Base-by-base conservation (phyloP, 2,888 invertebrate species). In the Phaedon cochleariae region DNA sequence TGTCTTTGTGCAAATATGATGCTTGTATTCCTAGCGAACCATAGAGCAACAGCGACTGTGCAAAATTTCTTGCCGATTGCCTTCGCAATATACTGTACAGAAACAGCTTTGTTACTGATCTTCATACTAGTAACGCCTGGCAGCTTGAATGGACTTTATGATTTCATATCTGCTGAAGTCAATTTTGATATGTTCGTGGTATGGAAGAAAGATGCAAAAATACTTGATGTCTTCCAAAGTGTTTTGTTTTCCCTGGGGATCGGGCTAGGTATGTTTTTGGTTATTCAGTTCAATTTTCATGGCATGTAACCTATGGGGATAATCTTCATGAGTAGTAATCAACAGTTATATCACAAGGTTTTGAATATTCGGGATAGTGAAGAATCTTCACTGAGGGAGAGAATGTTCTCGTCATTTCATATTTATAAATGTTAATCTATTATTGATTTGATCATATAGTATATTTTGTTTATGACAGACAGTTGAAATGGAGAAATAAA, bases 171-270 rank as follows among this genome's bases (percentile, higher is more conserved):
- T 3, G 7, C 34, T 41, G 26, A 49, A 9, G 17, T 65, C 10
- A 51, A 62, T 29, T 2, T 65, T 3, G 26, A 62, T n/a, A 49
- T 18, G 10, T 20, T 65, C 29, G 37, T 61, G 29, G 26, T 55
- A 2, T 68, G 68, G 68, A 64, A 55, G 18, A 62, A 55, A 18
- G 52, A 66, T 22, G 54, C 51, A n/a, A 52, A 61, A 9, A 61
- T 37, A 54, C 15, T 51, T 46, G 20, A 22, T 10, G 60, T 34
- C 5, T 68, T 64, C 57, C 63, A 53, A 46, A 55, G 41, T 21
- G 48, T 64, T 22, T 48, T 68, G 12, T 64, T 51, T 45, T 64
- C 68, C 21, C 60, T 68, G 45, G 68, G 65, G 26, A 21, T 68
- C 10, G 60, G 62, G 26, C 45, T 68, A 22, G 68, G 68, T 68